These are phyloP conservation scores for Timandra comae DNA, from an alignment of 2,888 invertebrate species.

Conservation along the genomic window DNA sequence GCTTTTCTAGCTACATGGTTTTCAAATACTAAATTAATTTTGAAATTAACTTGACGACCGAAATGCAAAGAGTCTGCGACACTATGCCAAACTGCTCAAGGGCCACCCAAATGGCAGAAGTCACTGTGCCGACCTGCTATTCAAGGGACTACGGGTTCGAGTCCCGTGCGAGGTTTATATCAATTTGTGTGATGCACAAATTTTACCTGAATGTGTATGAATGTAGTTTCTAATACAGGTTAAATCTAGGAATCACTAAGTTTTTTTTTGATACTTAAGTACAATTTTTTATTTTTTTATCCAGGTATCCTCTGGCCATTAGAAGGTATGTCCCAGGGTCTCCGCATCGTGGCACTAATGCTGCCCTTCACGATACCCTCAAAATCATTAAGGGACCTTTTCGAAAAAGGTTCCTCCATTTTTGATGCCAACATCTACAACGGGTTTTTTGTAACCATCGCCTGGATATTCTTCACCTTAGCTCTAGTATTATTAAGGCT, in stretches of 20 bases:
- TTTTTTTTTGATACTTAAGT: too few species aligned
- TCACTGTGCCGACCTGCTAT: too few species aligned
- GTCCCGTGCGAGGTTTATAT: too few species aligned
- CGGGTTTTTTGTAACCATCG: constrained; percentile 81
- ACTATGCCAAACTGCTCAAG: too few species aligned
- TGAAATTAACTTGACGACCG: too few species aligned
- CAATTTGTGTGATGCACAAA: too few species aligned
- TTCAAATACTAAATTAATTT: constrained; percentile 1
- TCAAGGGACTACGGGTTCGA: too few species aligned
- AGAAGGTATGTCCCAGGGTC: constrained; percentile 79
- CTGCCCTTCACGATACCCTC: constrained; percentile 90
- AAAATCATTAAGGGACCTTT: constrained; percentile 83
- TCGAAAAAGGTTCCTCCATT: constrained; percentile 85
- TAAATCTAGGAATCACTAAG: too few species aligned
- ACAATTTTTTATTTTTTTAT: constrained; percentile 3
- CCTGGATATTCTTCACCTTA: constrained; percentile 80
- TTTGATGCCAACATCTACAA: constrained; percentile 81
- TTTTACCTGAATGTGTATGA: too few species aligned
- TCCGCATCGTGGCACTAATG: constrained; percentile 78
- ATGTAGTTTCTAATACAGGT: too few species aligned
- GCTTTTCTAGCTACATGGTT: not conserved
- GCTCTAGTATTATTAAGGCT: constrained; percentile 71
- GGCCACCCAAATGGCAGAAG: too few species aligned
- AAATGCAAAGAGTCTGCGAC: too few species aligned
- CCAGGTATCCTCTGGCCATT: constrained; percentile 81